A percentile compares a stretch with the other conserved stretches of the same genome.
These are phyloP conservation scores for Mola mola DNA, from an alignment of 2,113 vertebrate genomes.

Conservation along the genomic window DNA sequence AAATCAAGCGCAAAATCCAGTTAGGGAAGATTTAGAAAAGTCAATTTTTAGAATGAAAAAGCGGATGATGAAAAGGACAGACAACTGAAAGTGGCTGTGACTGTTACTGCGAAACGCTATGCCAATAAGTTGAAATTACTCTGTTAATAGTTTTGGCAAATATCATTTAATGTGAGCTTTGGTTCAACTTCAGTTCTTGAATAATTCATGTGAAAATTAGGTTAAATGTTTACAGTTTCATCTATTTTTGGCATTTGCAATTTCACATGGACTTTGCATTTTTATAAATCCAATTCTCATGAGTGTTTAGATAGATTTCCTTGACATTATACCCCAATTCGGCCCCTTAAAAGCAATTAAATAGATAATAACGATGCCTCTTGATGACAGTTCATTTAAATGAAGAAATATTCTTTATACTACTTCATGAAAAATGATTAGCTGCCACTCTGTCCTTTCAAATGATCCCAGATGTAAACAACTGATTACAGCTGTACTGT, in stretches of 20 bases:
- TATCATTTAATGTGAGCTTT: background rate
- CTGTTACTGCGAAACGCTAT: no score
- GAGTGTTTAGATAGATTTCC: background rate
- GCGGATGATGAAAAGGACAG: constrained; percentile 8
- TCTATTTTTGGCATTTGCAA: background rate
- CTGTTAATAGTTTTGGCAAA: background rate
- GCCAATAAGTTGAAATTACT: no score
- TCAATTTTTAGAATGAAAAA: constrained; percentile 4
- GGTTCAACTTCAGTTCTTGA: background rate
- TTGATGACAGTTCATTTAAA: no score
- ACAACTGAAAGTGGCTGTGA: no score
- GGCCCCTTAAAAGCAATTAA: no score
- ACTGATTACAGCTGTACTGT: background rate
- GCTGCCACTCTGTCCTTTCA: background rate
- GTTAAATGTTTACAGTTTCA: background rate
- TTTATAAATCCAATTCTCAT: background rate
- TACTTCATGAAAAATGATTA: background rate
- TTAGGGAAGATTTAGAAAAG: background rate
- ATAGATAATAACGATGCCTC: no score
- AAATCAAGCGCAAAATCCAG: constrained; percentile 17
- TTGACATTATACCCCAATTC: background rate
- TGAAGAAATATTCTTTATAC: no score
- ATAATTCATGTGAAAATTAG: background rate
- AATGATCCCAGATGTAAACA: background rate
- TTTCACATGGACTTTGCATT: background rate